Base-by-base conservation (phyloP, 2,888 invertebrate species). In the Sphinx pinastri region DNA sequence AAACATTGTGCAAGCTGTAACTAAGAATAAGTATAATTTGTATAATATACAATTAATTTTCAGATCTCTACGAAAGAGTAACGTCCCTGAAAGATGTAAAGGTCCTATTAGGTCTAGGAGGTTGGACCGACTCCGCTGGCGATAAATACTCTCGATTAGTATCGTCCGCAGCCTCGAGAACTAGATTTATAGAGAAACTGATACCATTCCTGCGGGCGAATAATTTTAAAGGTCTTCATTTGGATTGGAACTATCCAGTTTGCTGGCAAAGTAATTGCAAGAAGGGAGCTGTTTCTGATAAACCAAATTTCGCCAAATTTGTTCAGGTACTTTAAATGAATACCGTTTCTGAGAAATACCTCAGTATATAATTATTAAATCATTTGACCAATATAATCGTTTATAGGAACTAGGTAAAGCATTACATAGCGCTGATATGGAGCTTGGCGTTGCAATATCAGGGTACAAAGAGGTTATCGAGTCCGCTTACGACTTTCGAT, bases 241-340 rank as follows among this genome's bases (percentile, higher is more conserved):
- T 99, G 38, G 99, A 99, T 81, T 99, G 99, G 99, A 98, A 98
- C 84, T 99, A 99, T 85, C 99, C 99, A 0, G 97, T 97, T 73
- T 98, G 98, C 81, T 98, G 98, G 98, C 98, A 98, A 84, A 98
- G 98, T 77, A 96, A 98, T 84, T 98, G 98, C 84, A 95, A 96
- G 59, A 96, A 96, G 79, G 98, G 98, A 0, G 96, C 97, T 0
- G 94, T 95, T 0, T 95, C 96, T 25, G 98, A 98, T 82, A 97
- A 95, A 80, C 95, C 96, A 0, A 97, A 98, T 81, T 97, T 97
- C 75, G 96, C 96, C 0, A 96, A 96, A 84, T 94, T 98, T 19
- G 89, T 98, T 16, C 95, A 96, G 88, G 97, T 97, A 87, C 6
- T 25, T 25, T 25, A 47, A 49, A 25, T 2, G 1, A 25, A 19